phyloP scores from a whole-genome alignment of 2,113 vertebrate species.

The Corydoras maculifer region DNA sequence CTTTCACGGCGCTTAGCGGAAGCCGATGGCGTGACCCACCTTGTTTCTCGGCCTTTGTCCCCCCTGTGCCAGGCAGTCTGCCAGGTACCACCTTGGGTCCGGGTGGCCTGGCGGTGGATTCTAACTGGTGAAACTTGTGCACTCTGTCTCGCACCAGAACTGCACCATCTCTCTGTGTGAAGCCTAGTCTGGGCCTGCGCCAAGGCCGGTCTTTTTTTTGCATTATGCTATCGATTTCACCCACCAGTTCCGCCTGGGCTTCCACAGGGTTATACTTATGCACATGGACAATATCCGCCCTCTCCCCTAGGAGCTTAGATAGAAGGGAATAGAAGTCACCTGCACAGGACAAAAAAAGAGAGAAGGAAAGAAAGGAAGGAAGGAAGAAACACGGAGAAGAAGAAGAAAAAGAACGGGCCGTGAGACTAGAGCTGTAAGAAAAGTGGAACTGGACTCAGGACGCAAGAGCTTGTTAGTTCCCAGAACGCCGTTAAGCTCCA shows the following conservation, averaged over 20 bases:
- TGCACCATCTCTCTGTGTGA: conserved; percentile 65
- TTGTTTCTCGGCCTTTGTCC: conserved; percentile 69
- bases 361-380: conserved; percentile 51
- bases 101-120: conserved; percentile 72
- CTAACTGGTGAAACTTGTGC: conserved; percentile 90
- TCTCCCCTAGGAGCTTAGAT: conserved; percentile 89
- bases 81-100: conserved; percentile 66
- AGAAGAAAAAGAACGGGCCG: conserved; percentile 30
- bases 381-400: conserved; percentile 44
- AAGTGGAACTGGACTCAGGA: conserved; percentile 4
- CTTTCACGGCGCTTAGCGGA: neutral
- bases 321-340: conserved; percentile 93
- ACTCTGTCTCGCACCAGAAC: conserved; percentile 87
- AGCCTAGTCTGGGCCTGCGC: conserved; percentile 62
- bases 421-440: conserved; percentile 26
- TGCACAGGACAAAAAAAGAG: conserved; percentile 66
- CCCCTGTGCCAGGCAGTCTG: conserved; percentile 55
- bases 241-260: conserved; percentile 75
- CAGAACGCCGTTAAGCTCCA: too few relatives aligned
- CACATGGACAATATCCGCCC: conserved; percentile 75
- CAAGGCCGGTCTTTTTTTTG: conserved; percentile 78
- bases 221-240: conserved; percentile 84
- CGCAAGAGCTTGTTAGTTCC: too few relatives aligned
- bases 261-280: conserved; percentile 78
- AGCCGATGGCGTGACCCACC: conserved; percentile 71